Percentiles rank a stretch among this genome's conserved stretches.
Conservation (phyloP, 2,888 invertebrate genomes). For the Lycaena phlaeas region DNA sequence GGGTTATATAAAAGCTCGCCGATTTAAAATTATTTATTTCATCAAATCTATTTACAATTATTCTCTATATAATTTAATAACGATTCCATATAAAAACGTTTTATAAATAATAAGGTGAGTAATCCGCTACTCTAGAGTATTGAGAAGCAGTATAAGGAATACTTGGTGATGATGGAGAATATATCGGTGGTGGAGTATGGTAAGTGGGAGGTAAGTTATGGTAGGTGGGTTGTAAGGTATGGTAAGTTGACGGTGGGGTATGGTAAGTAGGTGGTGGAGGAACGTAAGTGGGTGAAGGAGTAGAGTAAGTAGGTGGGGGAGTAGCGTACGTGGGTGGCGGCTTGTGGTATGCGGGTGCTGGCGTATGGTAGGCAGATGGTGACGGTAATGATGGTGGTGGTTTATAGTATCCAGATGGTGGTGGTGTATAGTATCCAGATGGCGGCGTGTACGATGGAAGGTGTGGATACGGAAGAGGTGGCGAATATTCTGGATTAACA, state of each 20-base stretch:
- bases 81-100: not conserved
- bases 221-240: slow-evolving; percentile 9
- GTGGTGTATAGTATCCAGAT: slow-evolving; percentile 11
- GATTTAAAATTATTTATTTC: too few species aligned
- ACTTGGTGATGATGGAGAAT: not conserved
- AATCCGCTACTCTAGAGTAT: not conserved
- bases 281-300: slow-evolving; percentile 9
- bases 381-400: slow-evolving; percentile 14
- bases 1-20: too few species aligned
- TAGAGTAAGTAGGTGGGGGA: not conserved
- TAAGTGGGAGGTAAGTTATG: not conserved
- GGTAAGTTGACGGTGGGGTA: slow-evolving; percentile 17
- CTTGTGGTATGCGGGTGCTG: slow-evolving; percentile 10
- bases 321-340: not conserved
- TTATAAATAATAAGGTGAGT: not conserved
- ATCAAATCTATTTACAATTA: too few species aligned
- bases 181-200: not conserved
- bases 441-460: not conserved
- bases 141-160: not conserved
- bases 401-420: slow-evolving; percentile 11
- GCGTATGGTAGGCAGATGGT: slow-evolving; percentile 8
- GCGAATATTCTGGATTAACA: slow-evolving; percentile 8
- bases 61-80: not conserved
- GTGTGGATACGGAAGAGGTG: slow-evolving; percentile 8
- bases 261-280: slow-evolving; percentile 6